These are phyloP conservation scores for Dicranocentrus wangi DNA, from an alignment of 2,888 invertebrate species.

Conservation along the genomic window DNA sequence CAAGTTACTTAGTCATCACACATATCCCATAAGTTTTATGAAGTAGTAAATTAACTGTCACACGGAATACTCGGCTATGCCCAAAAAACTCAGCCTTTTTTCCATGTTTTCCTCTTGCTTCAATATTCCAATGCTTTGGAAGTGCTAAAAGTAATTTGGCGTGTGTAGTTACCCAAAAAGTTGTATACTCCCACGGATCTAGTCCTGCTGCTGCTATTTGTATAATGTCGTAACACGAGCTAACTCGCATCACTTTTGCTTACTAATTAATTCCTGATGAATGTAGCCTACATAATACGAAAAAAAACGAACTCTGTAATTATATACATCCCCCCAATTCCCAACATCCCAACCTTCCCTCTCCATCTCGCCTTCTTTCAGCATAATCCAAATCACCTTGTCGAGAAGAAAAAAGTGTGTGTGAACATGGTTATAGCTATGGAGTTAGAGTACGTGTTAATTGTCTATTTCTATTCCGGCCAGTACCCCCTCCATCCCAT, in stretches of 20 bases:
- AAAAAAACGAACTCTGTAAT: not conserved
- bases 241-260: not conserved
- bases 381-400: not conserved
- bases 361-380: not conserved
- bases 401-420: not conserved
- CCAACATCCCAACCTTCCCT: not conserved
- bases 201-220: too few species aligned
- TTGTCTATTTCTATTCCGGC: not conserved
- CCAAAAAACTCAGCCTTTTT: too few species aligned
- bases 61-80: not conserved
- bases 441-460: too few species aligned
- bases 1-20: constrained; percentile 1
- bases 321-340: not conserved
- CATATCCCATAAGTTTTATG: too few species aligned
- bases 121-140: not conserved
- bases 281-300: not conserved
- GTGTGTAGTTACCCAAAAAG: too few species aligned
- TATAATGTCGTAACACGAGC: too few species aligned
- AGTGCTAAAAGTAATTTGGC: not conserved
- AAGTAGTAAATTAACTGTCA: constrained; percentile 27
- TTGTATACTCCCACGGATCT: too few species aligned
- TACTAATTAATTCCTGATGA: not conserved
- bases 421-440: not conserved
- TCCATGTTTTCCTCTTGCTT: not conserved
- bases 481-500: not conserved